Evolutionary conservation across 2,113 vertebrate genomes (phyloP).

Genomic region (Eulemur macaco): DNA sequence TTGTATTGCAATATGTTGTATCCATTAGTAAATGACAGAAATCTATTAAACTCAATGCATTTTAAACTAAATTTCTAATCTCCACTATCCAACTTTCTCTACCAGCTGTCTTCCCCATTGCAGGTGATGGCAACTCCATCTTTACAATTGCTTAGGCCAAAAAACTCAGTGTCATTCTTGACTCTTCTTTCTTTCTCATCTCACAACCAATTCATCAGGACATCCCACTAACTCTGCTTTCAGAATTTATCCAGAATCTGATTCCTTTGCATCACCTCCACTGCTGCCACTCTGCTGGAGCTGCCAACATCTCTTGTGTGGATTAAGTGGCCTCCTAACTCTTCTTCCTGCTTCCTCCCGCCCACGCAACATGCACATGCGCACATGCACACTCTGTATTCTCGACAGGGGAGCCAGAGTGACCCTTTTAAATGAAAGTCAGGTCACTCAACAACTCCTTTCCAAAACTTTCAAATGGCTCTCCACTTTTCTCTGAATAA

Average conservation of each 20-base stretch:
- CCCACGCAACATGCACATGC: neutral
- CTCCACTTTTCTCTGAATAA: neutral
- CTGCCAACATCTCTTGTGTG: neutral
- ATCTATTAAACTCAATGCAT: neutral
- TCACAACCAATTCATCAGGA: neutral
- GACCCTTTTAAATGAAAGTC: neutral
- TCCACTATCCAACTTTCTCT: neutral
- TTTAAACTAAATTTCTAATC: neutral
- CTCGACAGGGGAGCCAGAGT: neutral
- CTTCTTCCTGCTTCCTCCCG: neutral
- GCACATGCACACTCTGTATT: neutral
- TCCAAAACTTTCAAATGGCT: neutral
- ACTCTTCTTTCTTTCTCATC: neutral
- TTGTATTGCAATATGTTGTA: neutral
- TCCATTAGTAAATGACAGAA: neutral
- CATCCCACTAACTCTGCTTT: neutral
- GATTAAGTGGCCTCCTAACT: neutral
- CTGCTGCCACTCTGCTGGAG: neutral
- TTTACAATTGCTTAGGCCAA: neutral
- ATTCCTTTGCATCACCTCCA: neutral
- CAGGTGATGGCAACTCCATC: neutral
- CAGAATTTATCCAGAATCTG: neutral
- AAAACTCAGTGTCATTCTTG: neutral
- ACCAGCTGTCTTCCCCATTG: neutral
- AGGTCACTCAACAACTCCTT: neutral